These are phyloP conservation scores for Spilarctia lutea DNA, from an alignment of 2,888 invertebrate genomes.

Conservation along the genomic window DNA sequence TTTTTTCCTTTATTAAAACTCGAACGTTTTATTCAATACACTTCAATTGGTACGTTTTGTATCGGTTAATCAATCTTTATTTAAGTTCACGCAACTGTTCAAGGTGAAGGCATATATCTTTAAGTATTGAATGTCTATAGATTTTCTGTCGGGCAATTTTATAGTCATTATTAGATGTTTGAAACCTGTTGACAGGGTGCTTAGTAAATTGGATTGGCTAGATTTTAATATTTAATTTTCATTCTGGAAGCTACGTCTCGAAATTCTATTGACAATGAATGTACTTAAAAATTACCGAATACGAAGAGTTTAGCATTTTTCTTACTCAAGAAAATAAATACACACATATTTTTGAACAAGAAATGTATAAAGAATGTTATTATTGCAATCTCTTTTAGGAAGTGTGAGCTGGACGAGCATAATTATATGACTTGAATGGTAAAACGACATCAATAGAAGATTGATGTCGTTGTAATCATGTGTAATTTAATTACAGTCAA, in stretches of 20 bases:
- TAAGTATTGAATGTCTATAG: neutral
- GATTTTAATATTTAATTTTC: neutral
- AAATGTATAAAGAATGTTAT: neutral
- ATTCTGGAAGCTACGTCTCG: neutral
- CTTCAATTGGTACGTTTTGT: neutral
- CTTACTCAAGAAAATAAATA: neutral
- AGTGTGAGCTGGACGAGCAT: neutral
- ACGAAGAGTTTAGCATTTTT: neutral
- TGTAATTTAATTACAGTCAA: no score
- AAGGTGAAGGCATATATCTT: constrained; percentile 17
- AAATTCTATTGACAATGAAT: neutral
- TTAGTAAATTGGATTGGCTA: neutral
- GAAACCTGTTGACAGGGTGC: constrained; percentile 1
- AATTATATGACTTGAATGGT: no score
- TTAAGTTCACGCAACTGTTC: constrained; percentile 12
- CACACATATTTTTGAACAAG: neutral
- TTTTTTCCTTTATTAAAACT: constrained; percentile 6
- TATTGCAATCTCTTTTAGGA: neutral
- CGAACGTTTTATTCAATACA: constrained; percentile 1
- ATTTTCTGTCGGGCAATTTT: neutral
- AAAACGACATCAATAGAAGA: no score
- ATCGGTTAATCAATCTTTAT: constrained; percentile 12
- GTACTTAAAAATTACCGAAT: neutral
- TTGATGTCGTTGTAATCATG: no score
- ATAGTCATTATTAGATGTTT: neutral